phyloP scores from a whole-genome alignment of 2,797 vertebrate genomes.

The Harpagifer antarcticus region DNA sequence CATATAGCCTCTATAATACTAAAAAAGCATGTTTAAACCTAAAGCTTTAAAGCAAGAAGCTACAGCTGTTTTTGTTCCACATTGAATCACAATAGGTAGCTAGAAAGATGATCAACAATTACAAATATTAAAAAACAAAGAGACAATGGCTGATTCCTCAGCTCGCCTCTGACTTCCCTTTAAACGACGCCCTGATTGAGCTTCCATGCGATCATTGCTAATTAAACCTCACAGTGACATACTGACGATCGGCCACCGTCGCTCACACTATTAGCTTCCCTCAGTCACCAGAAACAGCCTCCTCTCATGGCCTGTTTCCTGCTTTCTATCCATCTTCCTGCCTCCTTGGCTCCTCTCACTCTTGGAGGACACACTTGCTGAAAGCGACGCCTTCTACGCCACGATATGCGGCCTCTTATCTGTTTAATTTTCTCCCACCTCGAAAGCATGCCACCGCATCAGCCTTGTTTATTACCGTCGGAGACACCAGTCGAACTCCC shows the following conservation, averaged over 20 bases:
- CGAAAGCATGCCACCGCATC: constrained; percentile 62
- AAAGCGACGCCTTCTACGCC: constrained; percentile 24
- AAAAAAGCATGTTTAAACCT: neutral
- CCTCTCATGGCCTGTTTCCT: constrained; percentile 12
- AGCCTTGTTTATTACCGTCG: constrained; percentile 73
- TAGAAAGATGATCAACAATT: neutral
- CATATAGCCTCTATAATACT: too few species aligned
- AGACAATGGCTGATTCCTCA: constrained; percentile 2
- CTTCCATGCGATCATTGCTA: constrained; percentile 57
- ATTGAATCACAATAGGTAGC: neutral
- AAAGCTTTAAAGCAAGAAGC: neutral
- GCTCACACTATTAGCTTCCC: constrained; percentile 27
- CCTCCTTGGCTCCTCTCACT: constrained; percentile 33
- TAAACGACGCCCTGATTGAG: constrained; percentile 24
- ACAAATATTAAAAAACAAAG: neutral
- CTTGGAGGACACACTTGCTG: constrained; percentile 45
- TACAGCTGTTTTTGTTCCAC: neutral
- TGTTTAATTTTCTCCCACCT: constrained; percentile 69
- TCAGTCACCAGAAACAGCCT: neutral
- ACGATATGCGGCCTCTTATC: constrained; percentile 54
- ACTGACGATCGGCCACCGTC: constrained; percentile 31
- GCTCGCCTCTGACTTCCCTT: neutral
- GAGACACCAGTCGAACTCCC: constrained; percentile 63
- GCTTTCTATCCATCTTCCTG: constrained; percentile 8
- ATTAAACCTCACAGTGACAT: constrained; percentile 51